Percentiles rank a stretch among this genome's conserved stretches.
Conservation (phyloP, 2,113 vertebrate genomes). For the Panthera leo region DNA sequence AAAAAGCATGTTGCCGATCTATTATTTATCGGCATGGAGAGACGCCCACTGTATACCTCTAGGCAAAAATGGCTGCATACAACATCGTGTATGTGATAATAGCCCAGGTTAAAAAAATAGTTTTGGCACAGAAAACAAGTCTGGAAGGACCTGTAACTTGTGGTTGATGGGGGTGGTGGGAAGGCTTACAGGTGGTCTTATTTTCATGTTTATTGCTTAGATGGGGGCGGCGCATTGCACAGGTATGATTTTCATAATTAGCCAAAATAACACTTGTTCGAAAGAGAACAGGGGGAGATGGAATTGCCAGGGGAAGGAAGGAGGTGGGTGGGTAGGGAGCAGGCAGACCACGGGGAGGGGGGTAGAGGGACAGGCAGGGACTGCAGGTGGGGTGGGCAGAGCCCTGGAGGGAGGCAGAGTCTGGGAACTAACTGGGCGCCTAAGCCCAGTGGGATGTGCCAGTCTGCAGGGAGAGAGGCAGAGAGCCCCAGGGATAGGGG, state of each 20-base stretch:
- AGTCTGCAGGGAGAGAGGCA: not conserved
- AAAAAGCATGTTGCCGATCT: conserved; percentile 50
- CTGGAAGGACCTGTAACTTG: not conserved
- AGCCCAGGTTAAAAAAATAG: not conserved
- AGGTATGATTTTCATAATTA: conserved; percentile 24
- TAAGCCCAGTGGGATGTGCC: not conserved
- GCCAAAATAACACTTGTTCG: conserved; percentile 5
- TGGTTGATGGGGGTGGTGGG: not conserved
- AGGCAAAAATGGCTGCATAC: conserved; percentile 55
- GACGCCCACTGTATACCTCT: not conserved
- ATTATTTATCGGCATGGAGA: conserved; percentile 45
- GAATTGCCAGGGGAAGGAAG: not conserved
- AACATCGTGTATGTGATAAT: conserved; percentile 18
- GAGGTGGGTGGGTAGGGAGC: not conserved
- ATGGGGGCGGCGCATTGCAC: not conserved
- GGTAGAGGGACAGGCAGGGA: not conserved
- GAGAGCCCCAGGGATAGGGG: not conserved
- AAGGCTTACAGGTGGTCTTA: not conserved
- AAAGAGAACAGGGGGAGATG: not conserved
- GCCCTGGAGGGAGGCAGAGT: not conserved
- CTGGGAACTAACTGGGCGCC: not conserved
- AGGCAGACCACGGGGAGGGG: not conserved
- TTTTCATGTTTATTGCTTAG: conserved; percentile 31
- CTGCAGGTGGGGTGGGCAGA: not conserved
- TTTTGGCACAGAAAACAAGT: conserved; percentile 11